A percentile compares a stretch with the other conserved stretches of the same genome.
phyloP scores from a whole-genome alignment of 2,888 invertebrate species.

The Diarsia brunnea region DNA sequence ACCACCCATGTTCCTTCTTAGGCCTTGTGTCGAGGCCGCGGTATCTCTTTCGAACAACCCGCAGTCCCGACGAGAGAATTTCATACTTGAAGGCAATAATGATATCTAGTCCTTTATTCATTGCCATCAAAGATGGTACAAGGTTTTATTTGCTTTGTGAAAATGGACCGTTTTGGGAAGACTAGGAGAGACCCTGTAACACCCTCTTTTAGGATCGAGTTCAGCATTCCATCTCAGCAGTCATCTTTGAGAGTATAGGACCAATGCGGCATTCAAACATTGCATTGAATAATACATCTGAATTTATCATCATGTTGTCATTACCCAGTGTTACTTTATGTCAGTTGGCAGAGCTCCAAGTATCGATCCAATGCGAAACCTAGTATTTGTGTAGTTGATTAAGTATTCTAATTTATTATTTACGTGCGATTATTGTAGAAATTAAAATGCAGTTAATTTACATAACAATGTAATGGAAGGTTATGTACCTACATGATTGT shows the following conservation, averaged over 20 bases:
- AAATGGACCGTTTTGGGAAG: neutral
- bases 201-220: neutral
- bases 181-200: neutral
- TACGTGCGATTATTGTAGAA: neutral
- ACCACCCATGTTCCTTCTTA: too few relatives aligned
- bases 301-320: neutral
- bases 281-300: constrained; percentile 6
- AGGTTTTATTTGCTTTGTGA: neutral
- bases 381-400: constrained; percentile 19
- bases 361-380: constrained; percentile 9
- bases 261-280: neutral
- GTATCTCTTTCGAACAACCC: too few relatives aligned
- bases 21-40: too few relatives aligned
- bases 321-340: neutral
- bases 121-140: neutral
- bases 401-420: constrained; percentile 23
- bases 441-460: neutral
- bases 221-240: neutral
- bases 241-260: too few relatives aligned
- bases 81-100: neutral
- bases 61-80: too few relatives aligned
- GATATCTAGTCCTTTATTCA: neutral
- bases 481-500: too few relatives aligned
- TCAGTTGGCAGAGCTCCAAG: constrained; percentile 27
- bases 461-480: neutral